Base-by-base conservation (phyloP, 2,888 invertebrate genomes). In the Plutella xylostella region DNA sequence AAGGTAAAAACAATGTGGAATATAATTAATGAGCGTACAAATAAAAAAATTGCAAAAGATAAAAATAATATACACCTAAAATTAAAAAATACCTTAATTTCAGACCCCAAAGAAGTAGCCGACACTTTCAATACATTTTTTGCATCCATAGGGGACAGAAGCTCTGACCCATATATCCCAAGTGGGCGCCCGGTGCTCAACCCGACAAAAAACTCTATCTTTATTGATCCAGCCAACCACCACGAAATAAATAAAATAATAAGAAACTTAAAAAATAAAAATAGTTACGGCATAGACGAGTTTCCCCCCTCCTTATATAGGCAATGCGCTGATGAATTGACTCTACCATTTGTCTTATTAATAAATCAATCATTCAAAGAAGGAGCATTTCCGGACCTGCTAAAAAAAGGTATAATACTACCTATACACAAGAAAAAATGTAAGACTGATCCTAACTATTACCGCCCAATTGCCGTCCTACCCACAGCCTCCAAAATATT, bases 1-100 rank as follows among this genome's bases (percentile, higher is more conserved):
- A 47, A 34, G 42, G 38, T 39, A n/a, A 48, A 48, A 45, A 18
- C 47, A 3, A 50, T 48, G 47, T 52, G 52, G 52, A n/a, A 43
- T n/a, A 33, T 50, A 3, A 43, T 50, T 19, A 50, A 48, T 0
- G 40, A 47, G 31, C 14, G 19, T 11, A 48, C 43, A 9, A 47
- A 50, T 33, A 48, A 47, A 46, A 38, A 28, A 25, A 14, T 4
- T 2, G 20, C 14, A 19, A 46, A 33, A 38, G 14, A 12, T 5
- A n/a, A n/a, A n/a, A n/a, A n/a, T n/a, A n/a, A n/a, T n/a, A n/a
- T n/a, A n/a, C n/a, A n/a, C n/a, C n/a, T n/a, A n/a, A n/a, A n/a
- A n/a, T n/a, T n/a, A 41, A 42, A 35, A n/a, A 33, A 28, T n/a
- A 28, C 28, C 28, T 9, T 12, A 6, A 9, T 28, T 12, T 28